Evolutionary conservation across 2,888 invertebrate genomes (phyloP).

Genomic region (Agrotis ipsilon): DNA sequence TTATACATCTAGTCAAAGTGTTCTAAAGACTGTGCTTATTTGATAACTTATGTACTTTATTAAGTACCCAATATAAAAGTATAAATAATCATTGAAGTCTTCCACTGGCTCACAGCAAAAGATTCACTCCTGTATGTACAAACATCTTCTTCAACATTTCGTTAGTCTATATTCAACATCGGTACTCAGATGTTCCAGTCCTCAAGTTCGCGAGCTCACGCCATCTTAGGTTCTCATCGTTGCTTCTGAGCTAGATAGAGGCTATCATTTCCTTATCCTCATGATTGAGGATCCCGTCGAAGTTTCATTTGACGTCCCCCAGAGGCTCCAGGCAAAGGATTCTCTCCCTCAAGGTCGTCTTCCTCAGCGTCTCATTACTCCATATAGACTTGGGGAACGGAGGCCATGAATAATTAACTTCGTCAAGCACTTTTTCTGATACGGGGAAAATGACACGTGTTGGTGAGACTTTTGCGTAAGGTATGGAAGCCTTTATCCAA

Average conservation of each 20-base stretch:
- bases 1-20: too few relatives aligned
- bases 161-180: slow-evolving; percentile 64
- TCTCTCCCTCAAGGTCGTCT: slow-evolving; percentile 43
- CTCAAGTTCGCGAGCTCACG: too few relatives aligned
- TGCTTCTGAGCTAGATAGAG: too few relatives aligned
- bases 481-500: slow-evolving; percentile 62
- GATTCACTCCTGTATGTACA: slow-evolving; percentile 27
- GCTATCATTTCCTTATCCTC: too few relatives aligned
- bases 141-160: slow-evolving; percentile 46
- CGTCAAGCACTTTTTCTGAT: slow-evolving; percentile 45
- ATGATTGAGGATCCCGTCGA: too few relatives aligned
- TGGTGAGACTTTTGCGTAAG: slow-evolving; percentile 38
- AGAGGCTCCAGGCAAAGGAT: slow-evolving; percentile 20
- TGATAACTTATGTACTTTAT: too few relatives aligned
- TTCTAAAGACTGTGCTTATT: too few relatives aligned
- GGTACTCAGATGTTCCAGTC: too few relatives aligned
- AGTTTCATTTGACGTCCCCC: slow-evolving; percentile 5
- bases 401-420: slow-evolving; percentile 64
- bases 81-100: not conserved
- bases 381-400: slow-evolving; percentile 64
- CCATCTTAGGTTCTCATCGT: too few relatives aligned
- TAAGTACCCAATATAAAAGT: too few relatives aligned
- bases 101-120: slow-evolving; percentile 20
- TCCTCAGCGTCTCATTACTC: slow-evolving; percentile 55
- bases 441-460: slow-evolving; percentile 50